A percentile compares a stretch with the other conserved stretches of the same genome.
These are phyloP conservation scores for Lethenteron reissneri DNA, from an alignment of 2,113 vertebrate species.

Conservation along the genomic window DNA sequence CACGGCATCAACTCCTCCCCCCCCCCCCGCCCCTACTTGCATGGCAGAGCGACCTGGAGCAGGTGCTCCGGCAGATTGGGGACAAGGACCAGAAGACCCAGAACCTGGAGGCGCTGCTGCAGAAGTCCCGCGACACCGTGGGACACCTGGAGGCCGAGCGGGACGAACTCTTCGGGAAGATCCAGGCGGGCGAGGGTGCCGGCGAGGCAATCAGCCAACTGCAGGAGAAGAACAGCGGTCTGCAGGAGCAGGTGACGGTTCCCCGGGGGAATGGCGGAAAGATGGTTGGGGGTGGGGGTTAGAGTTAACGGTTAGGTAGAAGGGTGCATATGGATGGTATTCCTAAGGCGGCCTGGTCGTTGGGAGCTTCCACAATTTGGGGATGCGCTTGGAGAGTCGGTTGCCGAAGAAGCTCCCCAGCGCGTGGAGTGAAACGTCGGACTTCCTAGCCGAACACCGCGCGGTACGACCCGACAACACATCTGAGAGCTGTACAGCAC, in stretches of 20 bases:
- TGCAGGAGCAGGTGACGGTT: constrained; percentile 61
- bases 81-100: constrained; percentile 99
- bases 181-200: constrained; percentile 89
- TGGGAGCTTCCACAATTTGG: no score
- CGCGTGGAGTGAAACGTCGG: no score
- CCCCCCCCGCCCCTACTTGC: constrained; percentile 3
- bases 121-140: constrained; percentile 50
- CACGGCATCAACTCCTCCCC: no score
- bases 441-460: no score
- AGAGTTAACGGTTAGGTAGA: background rate
- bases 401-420: no score
- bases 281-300: background rate
- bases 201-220: constrained; percentile 77
- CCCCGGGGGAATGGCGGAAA: background rate
- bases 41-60: constrained; percentile 78
- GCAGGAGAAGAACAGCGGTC: constrained; percentile 70
- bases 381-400: no score
- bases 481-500: no score
- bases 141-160: constrained; percentile 67
- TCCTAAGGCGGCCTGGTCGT: no score
- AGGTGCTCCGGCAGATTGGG: constrained; percentile 85
- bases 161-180: constrained; percentile 85
- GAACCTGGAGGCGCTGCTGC: constrained; percentile 84
- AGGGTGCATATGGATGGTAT: no score
- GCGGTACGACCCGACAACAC: no score